phyloP scores from a whole-genome alignment of 2,797 vertebrate species.

The Poeciliopsis gracilis region DNA sequence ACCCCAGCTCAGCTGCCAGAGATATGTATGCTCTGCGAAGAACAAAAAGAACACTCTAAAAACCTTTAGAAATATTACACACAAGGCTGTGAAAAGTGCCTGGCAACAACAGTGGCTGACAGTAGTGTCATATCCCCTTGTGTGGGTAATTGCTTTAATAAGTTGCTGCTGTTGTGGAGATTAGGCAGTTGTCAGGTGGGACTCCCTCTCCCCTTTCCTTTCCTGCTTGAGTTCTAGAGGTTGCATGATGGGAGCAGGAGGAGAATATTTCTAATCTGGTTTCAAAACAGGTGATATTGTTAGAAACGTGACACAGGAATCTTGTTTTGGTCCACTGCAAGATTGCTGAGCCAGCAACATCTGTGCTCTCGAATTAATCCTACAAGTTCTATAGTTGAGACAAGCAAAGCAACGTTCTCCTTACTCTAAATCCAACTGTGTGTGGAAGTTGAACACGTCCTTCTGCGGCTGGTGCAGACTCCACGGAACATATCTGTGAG shows the following conservation, averaged over 20 bases:
- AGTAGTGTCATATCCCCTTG: conserved; percentile 9
- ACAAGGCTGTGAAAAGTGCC: conserved; percentile 15
- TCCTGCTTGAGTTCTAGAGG: conserved; percentile 54
- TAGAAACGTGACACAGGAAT: conserved; percentile 14
- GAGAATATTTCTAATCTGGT: conserved; percentile 38
- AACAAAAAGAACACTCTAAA: conserved; percentile 24
- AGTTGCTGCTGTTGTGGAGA: conserved; percentile 71
- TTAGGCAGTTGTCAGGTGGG: conserved; percentile 65
- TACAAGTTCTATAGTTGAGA: conserved; percentile 1
- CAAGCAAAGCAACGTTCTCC: conserved; percentile 32
- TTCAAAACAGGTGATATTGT: conserved; percentile 16
- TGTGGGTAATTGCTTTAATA: conserved; percentile 52
- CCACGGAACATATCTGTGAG: conserved; percentile 89
- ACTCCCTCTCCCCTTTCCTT: conserved; percentile 30
- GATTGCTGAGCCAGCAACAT: not conserved
- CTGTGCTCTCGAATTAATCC: not conserved
- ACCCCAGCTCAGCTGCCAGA: conserved; percentile 85
- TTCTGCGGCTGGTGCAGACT: conserved; percentile 90
- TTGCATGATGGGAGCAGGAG: conserved; percentile 34
- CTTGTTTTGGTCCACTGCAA: not conserved
- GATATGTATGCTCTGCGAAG: conserved; percentile 85
- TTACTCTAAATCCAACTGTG: conserved; percentile 90
- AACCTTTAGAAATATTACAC: conserved; percentile 5
- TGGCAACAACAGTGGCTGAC: conserved; percentile 18
- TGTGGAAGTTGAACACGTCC: conserved; percentile 87